Evolutionary conservation across 2,113 vertebrate genomes (phyloP).

Genomic region (Pseudolaguvia tuberculata): DNA sequence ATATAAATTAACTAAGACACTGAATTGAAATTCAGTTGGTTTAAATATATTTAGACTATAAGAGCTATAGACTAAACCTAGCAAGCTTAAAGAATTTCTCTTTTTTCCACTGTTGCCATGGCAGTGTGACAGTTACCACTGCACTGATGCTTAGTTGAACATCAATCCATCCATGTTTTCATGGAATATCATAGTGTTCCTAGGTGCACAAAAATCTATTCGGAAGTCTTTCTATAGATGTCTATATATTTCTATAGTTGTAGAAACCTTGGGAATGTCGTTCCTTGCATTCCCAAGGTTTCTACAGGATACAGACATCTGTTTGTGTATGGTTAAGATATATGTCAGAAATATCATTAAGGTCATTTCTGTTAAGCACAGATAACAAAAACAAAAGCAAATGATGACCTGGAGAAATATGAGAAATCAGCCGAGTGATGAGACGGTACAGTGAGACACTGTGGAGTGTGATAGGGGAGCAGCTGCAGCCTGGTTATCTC

Average conservation of each 20-base stretch:
- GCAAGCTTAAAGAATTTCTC: neutral
- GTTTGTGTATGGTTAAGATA: slow-evolving; percentile 13
- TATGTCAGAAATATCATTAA: slow-evolving; percentile 6
- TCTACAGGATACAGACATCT: slow-evolving; percentile 3
- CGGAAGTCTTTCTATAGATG: too few species aligned
- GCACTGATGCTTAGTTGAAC: neutral
- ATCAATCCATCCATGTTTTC: neutral
- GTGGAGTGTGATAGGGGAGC: slow-evolving; percentile 72
- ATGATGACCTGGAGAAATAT: slow-evolving; percentile 35
- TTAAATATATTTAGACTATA: too few species aligned
- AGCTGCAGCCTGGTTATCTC: slow-evolving; percentile 73
- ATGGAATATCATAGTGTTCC: neutral
- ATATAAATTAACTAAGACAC: too few species aligned
- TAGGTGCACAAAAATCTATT: too few species aligned
- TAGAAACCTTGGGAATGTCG: neutral
- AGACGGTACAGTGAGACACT: slow-evolving; percentile 46
- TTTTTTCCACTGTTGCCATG: neutral
- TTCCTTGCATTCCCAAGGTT: neutral
- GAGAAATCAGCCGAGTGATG: slow-evolving; percentile 49
- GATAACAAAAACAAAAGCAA: slow-evolving; percentile 32
- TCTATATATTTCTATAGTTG: too few species aligned
- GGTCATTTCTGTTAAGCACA: slow-evolving; percentile 35
- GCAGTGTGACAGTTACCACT: neutral
- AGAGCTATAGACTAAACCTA: neutral
- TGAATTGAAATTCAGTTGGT: too few species aligned